Evolutionary conservation across 2,797 vertebrate species (phyloP).

Genomic region (Coracias cyanogaster): DNA sequence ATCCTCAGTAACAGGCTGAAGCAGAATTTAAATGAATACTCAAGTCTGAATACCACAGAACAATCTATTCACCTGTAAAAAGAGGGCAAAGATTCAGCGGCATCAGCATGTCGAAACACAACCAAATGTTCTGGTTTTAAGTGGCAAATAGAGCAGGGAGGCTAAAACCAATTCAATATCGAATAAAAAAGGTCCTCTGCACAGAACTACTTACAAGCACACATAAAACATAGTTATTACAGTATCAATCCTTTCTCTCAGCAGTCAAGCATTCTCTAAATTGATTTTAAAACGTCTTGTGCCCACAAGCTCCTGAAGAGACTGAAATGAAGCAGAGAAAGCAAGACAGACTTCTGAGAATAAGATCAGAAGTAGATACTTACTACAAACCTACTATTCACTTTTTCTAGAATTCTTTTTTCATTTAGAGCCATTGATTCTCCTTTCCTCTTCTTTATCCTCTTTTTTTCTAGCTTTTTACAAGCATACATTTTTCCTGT

Average conservation of each 20-base stretch:
- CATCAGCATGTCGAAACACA: background rate
- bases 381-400: slow-evolving; percentile 96
- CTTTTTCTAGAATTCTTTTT: slow-evolving; percentile 95
- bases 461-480: slow-evolving; percentile 97
- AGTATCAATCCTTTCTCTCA: background rate
- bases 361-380: slow-evolving; percentile 81
- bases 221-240: background rate
- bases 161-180: background rate
- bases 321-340: background rate
- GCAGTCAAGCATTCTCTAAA: background rate
- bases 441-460: slow-evolving; percentile 94
- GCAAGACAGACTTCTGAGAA: background rate
- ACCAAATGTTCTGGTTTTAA: background rate
- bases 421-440: slow-evolving; percentile 96
- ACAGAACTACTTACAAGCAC: background rate
- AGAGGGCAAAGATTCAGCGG: background rate
- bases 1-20: background rate
- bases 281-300: background rate
- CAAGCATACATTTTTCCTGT: slow-evolving; percentile 98
- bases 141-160: background rate
- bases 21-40: background rate
- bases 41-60: background rate
- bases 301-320: background rate
- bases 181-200: background rate
- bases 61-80: background rate